Conservation (phyloP, 1,140 invertebrate genomes). For the Lordiphosa clarofinis region DNA sequence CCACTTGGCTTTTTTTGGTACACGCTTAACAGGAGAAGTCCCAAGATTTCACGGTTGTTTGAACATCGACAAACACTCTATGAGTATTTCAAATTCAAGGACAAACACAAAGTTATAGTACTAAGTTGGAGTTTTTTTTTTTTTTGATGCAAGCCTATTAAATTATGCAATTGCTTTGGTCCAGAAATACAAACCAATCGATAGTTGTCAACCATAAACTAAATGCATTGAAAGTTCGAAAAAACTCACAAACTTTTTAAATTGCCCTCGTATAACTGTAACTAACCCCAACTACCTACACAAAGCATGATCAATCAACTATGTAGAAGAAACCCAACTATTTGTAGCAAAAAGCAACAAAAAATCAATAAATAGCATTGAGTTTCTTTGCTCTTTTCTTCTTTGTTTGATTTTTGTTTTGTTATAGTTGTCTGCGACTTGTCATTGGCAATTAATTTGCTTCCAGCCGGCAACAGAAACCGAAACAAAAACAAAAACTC, state of each 20-base stretch:
- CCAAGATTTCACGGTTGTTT: too few species aligned
- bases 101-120: too few species aligned
- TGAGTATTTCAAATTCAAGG: too few species aligned
- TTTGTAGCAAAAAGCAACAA: not conserved
- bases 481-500: constrained; percentile 46
- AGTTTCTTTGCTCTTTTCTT: constrained; percentile 7
- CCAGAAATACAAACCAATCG: too few species aligned
- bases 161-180: too few species aligned
- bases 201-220: too few species aligned
- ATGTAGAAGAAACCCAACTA: constrained; percentile 7
- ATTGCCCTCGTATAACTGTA: constrained; percentile 10
- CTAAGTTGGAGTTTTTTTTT: too few species aligned
- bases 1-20: too few species aligned
- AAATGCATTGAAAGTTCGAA: not conserved
- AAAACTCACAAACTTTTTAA: not conserved
- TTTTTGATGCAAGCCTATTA: too few species aligned
- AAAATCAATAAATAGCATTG: constrained; percentile 62
- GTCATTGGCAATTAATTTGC: constrained; percentile 67
- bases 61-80: too few species aligned
- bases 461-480: constrained; percentile 41
- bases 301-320: constrained; percentile 5
- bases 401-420: constrained; percentile 39
- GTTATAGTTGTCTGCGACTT: constrained; percentile 32
- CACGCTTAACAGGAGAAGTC: too few species aligned
- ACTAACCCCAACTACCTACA: constrained; percentile 30